Conservation (phyloP, 2,797 vertebrate species). For the Mionectes olivaceus region DNA sequence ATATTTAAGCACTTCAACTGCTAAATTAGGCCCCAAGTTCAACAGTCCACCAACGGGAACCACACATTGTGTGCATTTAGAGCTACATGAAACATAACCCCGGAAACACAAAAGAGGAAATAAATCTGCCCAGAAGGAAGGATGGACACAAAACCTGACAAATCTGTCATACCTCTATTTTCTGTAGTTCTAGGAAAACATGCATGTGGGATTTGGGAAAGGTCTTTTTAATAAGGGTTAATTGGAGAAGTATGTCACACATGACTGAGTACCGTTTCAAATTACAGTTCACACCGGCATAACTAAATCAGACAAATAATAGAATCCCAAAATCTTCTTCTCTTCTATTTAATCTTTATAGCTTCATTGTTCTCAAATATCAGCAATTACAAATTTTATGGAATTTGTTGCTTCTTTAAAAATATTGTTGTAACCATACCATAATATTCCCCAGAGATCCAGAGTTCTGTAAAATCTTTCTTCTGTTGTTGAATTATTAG, state of each 20-base stretch:
- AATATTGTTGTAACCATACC: not conserved
- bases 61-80: not conserved
- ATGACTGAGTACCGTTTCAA: constrained; percentile 49
- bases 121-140: not conserved
- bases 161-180: not conserved
- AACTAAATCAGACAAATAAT: constrained; percentile 41
- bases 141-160: not conserved
- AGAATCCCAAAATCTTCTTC: constrained; percentile 18
- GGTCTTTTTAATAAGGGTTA: constrained; percentile 69
- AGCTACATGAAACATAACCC: not conserved
- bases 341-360: not conserved
- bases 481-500: not conserved
- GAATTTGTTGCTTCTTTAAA: not conserved
- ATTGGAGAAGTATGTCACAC: constrained; percentile 54
- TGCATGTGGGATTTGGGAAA: constrained; percentile 21
- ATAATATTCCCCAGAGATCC: not conserved
- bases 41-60: not conserved
- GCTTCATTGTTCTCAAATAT: constrained; percentile 5
- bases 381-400: not conserved
- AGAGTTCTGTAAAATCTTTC: not conserved
- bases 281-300: constrained; percentile 29
- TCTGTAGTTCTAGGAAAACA: not conserved
- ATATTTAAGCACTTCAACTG: not conserved
- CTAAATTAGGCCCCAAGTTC: not conserved
- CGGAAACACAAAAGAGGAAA: not conserved